These are phyloP conservation scores for Euleptes europaea DNA, from an alignment of 2,113 vertebrate genomes.

Conservation along the genomic window DNA sequence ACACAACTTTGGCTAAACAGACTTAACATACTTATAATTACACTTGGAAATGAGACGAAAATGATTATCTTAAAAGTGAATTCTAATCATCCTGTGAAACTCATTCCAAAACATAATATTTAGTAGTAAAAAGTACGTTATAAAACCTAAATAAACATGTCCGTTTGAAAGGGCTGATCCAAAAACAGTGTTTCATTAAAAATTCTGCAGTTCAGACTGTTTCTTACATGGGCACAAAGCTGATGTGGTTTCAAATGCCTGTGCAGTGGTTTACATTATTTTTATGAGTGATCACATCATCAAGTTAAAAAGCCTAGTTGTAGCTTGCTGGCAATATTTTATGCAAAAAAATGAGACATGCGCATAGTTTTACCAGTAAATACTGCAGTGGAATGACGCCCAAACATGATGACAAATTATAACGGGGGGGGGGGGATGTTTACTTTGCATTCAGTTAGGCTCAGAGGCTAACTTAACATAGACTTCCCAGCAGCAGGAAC, in stretches of 20 bases:
- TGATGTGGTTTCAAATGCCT: not conserved
- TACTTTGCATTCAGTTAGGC: too few relatives aligned
- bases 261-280: not conserved
- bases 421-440: too few relatives aligned
- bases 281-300: too few relatives aligned
- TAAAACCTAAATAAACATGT: not conserved
- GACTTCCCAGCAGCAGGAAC: too few relatives aligned
- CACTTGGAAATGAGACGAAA: not conserved
- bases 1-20: not conserved
- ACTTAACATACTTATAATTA: not conserved
- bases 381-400: too few relatives aligned
- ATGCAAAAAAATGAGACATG: too few relatives aligned
- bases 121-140: not conserved
- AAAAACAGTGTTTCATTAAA: not conserved
- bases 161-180: not conserved
- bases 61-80: not conserved
- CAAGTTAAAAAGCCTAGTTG: too few relatives aligned
- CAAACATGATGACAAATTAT: too few relatives aligned
- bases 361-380: too few relatives aligned
- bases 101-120: not conserved
- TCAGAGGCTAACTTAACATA: too few relatives aligned
- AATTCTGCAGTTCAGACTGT: not conserved
- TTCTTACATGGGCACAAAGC: not conserved
- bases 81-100: not conserved
- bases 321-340: too few relatives aligned